Percentiles rank a stretch among this genome's conserved stretches.
Evolutionary conservation across 2,113 vertebrate genomes (phyloP).

Genomic region (Hiodon alosoides): DNA sequence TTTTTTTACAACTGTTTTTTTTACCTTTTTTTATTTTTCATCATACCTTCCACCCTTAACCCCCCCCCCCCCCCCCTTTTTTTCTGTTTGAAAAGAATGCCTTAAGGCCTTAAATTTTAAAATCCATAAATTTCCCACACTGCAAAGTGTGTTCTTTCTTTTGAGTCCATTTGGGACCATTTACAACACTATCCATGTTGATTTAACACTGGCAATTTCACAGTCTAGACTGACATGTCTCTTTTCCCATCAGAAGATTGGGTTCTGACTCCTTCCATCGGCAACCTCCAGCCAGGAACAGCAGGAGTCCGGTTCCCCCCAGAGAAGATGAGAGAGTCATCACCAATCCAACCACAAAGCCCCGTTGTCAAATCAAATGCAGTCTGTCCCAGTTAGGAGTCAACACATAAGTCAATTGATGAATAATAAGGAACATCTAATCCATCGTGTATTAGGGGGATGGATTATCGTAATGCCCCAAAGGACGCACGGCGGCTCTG

Average conservation of each 20-base stretch:
- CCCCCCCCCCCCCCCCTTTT: no score
- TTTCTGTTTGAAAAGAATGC: no score
- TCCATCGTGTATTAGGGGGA: background rate
- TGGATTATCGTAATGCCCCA: background rate
- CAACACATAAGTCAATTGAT: background rate
- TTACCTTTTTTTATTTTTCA: no score
- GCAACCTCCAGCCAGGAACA: constrained; percentile 5
- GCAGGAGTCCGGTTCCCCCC: background rate
- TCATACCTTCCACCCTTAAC: no score
- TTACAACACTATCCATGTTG: no score
- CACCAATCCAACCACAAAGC: background rate
- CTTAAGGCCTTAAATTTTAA: no score
- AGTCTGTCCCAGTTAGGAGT: background rate
- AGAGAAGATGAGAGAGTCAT: background rate
- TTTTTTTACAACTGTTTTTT: no score
- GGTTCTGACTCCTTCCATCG: background rate
- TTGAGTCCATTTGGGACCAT: no score
- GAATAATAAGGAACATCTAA: background rate
- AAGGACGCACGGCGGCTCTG: no score
- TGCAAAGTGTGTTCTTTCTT: no score
- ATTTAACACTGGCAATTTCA: no score
- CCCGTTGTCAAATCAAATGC: background rate
- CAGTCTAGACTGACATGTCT: background rate
- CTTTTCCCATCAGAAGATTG: background rate
- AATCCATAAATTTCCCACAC: no score